Conservation (phyloP, 2,888 invertebrate genomes). For the Theretra japonica region DNA sequence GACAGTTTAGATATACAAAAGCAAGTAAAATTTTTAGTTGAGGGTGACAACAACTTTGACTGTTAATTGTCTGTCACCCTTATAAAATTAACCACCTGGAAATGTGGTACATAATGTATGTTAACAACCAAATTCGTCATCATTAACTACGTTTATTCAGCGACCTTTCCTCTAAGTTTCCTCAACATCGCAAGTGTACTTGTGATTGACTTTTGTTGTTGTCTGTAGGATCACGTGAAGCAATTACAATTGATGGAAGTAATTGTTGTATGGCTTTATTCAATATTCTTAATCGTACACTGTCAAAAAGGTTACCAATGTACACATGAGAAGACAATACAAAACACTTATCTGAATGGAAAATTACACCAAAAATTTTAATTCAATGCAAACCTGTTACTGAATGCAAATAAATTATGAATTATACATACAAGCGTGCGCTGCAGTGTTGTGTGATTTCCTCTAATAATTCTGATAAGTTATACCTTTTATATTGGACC, state of each 20-base stretch:
- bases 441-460: not conserved
- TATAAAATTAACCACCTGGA: too few relatives aligned
- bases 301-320: not conserved
- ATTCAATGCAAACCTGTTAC: not conserved
- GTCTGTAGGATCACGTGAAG: not conserved
- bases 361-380: not conserved
- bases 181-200: not conserved
- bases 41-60: too few relatives aligned
- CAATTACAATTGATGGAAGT: constrained; percentile 17
- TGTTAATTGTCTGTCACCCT: too few relatives aligned
- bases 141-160: too few relatives aligned
- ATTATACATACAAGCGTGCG: not conserved
- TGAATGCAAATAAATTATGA: not conserved
- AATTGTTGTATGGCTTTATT: constrained; percentile 21
- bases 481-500: not conserved
- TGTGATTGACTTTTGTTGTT: not conserved
- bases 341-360: not conserved
- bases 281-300: not conserved
- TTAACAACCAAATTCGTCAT: too few relatives aligned
- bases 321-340: not conserved
- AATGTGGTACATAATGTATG: too few relatives aligned
- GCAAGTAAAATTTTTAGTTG: too few relatives aligned
- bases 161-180: too few relatives aligned
- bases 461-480: not conserved
- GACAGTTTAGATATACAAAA: too few relatives aligned